phyloP scores from a whole-genome alignment of 2,888 invertebrate species.

The Osmoderma eremita region DNA sequence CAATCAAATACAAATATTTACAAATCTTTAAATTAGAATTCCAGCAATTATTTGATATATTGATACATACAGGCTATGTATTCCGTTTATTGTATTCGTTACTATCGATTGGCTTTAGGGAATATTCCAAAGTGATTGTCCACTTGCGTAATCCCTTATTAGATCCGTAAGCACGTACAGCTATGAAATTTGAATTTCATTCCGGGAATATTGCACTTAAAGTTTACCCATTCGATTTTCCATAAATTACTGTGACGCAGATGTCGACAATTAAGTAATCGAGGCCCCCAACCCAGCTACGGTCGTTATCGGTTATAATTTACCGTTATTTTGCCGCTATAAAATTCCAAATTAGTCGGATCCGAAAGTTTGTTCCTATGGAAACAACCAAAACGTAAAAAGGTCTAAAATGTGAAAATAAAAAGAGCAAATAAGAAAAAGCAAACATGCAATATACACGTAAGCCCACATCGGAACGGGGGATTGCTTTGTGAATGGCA shows the following conservation, averaged over 20 bases:
- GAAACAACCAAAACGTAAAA: neutral
- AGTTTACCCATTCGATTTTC: constrained; percentile 1
- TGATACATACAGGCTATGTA: no score
- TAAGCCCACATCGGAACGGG: no score
- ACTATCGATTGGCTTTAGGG: no score
- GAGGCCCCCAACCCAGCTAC: neutral
- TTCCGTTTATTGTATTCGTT: no score
- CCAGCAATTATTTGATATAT: no score
- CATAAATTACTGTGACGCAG: constrained; percentile 10
- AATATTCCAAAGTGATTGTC: constrained; percentile 7
- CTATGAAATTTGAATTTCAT: constrained; percentile 19
- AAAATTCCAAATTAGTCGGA: neutral
- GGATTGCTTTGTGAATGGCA: no score
- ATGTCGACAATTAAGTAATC: constrained; percentile 24
- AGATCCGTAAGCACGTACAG: neutral
- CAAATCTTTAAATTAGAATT: no score
- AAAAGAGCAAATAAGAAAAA: no score
- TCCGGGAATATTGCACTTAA: constrained; percentile 4
- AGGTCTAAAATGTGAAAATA: no score
- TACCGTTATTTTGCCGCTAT: neutral
- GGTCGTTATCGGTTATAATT: neutral
- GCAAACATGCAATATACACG: no score
- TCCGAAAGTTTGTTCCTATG: neutral
- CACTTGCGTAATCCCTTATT: no score
- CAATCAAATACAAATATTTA: no score